Conservation (phyloP, 2,113 vertebrate genomes). For the Noctilio leporinus region DNA sequence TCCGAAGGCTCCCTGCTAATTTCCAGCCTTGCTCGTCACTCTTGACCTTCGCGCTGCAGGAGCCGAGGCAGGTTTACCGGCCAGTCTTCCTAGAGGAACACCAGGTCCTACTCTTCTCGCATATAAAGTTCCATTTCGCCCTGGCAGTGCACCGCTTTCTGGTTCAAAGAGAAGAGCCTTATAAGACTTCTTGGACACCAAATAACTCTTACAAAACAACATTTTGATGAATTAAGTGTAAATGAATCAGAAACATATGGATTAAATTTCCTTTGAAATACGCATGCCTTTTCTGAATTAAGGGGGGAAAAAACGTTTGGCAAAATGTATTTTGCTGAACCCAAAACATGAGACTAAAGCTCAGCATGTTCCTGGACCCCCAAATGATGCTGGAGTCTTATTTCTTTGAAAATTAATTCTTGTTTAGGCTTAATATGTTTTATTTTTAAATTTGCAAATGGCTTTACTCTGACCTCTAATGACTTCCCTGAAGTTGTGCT, state of each 20-base stretch:
- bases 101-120: conserved; percentile 46
- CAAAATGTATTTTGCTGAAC: conserved; percentile 71
- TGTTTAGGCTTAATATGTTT: conserved; percentile 56
- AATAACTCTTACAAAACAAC: conserved; percentile 77
- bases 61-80: background rate
- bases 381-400: conserved; percentile 53
- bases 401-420: conserved; percentile 52
- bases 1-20: background rate
- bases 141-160: conserved; percentile 65
- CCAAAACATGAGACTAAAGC: conserved; percentile 55
- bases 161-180: conserved; percentile 71
- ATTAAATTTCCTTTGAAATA: conserved; percentile 77
- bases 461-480: conserved; percentile 25
- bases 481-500: conserved; percentile 2
- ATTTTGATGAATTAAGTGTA: conserved; percentile 79
- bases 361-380: conserved; percentile 48
- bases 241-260: conserved; percentile 78
- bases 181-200: conserved; percentile 74
- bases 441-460: conserved; percentile 32
- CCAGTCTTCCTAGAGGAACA: conserved; percentile 53
- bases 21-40: conserved; percentile 43
- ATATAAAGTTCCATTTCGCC: conserved; percentile 64
- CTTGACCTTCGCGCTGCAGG: conserved; percentile 1
- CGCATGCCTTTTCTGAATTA: conserved; percentile 74
- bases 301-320: conserved; percentile 68